These are phyloP conservation scores for Lomographa bimaculata DNA, from an alignment of 2,888 invertebrate genomes.

Conservation along the genomic window DNA sequence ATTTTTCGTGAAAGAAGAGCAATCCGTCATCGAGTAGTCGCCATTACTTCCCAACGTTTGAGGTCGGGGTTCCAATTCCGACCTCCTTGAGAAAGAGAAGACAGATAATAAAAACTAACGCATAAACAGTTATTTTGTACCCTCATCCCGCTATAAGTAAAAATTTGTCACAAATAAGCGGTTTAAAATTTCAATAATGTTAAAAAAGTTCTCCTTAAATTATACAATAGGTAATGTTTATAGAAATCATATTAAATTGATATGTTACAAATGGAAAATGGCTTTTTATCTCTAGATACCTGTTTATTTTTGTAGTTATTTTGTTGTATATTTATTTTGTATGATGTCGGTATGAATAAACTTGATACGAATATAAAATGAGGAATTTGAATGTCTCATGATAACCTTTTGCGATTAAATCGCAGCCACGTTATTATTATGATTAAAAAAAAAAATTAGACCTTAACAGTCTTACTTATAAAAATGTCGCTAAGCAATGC, in stretches of 20 bases:
- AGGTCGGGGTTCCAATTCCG: slow-evolving; percentile 56
- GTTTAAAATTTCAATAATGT: slow-evolving; percentile 58
- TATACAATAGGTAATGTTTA: slow-evolving; percentile 79
- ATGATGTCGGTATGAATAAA: slow-evolving; percentile 62
- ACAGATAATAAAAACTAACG: slow-evolving; percentile 50
- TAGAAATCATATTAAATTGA: slow-evolving; percentile 81
- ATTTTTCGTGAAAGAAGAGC: slow-evolving; percentile 99
- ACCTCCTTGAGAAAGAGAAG: slow-evolving; percentile 46
- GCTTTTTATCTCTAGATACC: slow-evolving; percentile 63
- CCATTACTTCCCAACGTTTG: slow-evolving; percentile 54
- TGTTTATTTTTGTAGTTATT: slow-evolving; percentile 49
- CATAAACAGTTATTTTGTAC: slow-evolving; percentile 57
- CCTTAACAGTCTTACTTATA: too few relatives aligned
- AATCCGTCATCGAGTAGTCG: slow-evolving; percentile 89
- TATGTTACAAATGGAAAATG: slow-evolving; percentile 74
- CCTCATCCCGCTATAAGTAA: slow-evolving; percentile 45
- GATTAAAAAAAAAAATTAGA: too few relatives aligned
- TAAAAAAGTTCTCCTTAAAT: slow-evolving; percentile 65
- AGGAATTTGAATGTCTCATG: slow-evolving; percentile 42
- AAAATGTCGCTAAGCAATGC: too few relatives aligned
- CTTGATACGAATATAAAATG: slow-evolving; percentile 45
- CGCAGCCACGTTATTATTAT: too few relatives aligned
- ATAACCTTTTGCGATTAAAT: background rate
- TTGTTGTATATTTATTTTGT: slow-evolving; percentile 40
- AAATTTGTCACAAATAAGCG: slow-evolving; percentile 30